These are phyloP conservation scores for Urosaurus nigricauda DNA, from an alignment of 2,797 vertebrate genomes.

Conservation along the genomic window DNA sequence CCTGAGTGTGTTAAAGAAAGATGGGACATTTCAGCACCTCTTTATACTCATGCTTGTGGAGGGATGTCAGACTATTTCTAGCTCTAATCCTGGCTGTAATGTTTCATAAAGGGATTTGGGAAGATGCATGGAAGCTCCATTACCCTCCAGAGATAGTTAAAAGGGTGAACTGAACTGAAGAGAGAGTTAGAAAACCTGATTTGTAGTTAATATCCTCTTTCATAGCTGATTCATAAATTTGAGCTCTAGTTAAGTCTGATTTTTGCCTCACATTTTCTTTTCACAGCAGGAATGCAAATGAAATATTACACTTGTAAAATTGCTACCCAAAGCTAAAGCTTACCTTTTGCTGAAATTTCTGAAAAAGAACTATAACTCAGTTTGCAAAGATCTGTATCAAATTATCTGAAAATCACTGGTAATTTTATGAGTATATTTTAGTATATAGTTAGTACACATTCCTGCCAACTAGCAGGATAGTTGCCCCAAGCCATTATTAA, in stretches of 20 bases:
- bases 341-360: not conserved
- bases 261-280: slow-evolving; percentile 3
- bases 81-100: not conserved
- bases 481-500: slow-evolving; percentile 50
- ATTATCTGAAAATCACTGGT: not conserved
- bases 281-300: not conserved
- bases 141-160: not conserved
- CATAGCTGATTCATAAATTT: slow-evolving; percentile 10
- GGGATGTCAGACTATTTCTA: not conserved
- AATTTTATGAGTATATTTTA: not conserved
- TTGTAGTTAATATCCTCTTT: not conserved
- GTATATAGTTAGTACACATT: not conserved
- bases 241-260: not conserved
- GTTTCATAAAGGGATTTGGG: not conserved
- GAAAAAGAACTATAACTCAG: too few relatives aligned
- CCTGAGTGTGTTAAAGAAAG: not conserved
- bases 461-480: slow-evolving; percentile 40
- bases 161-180: not conserved
- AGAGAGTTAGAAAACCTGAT: not conserved
- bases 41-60: not conserved
- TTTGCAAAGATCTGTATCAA: slow-evolving; percentile 18
- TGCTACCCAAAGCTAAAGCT: slow-evolving; percentile 12
- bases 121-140: not conserved
- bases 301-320: slow-evolving; percentile 14
- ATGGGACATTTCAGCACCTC: not conserved